These are phyloP conservation scores for Trematocara variabile DNA, from an alignment of 2,113 vertebrate species.

Conservation along the genomic window DNA sequence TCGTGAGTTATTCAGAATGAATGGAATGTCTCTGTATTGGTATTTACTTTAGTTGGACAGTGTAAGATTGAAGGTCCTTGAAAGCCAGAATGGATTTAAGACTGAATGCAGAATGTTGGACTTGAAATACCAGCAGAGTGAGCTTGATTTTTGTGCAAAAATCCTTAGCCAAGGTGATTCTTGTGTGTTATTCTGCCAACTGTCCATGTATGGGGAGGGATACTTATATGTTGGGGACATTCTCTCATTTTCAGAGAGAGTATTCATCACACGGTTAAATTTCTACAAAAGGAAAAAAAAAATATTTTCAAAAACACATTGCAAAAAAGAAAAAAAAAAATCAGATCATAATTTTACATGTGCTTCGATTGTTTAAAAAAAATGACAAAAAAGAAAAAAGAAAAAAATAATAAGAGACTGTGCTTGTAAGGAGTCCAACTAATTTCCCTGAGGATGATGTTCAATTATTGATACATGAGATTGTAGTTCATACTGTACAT, in stretches of 20 bases:
- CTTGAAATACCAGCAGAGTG: conserved; percentile 64
- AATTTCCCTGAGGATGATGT: conserved; percentile 67
- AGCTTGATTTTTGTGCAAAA: conserved; percentile 60
- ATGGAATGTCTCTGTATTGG: conserved; percentile 43
- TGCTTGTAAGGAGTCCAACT: conserved; percentile 68
- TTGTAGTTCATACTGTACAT: conserved; percentile 81
- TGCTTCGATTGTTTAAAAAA: conserved; percentile 70
- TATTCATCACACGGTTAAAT: conserved; percentile 64
- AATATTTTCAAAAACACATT: conserved; percentile 71
- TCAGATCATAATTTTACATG: conserved; percentile 73
- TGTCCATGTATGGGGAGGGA: conserved; percentile 59
- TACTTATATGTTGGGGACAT: conserved; percentile 49
- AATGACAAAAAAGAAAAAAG: conserved; percentile 55
- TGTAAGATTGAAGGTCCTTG: not conserved
- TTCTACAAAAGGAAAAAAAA: conserved; percentile 66
- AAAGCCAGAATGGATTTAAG: conserved; percentile 41
- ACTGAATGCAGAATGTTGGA: conserved; percentile 50
- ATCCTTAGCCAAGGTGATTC: conserved; percentile 59
- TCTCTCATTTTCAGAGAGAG: conserved; percentile 69
- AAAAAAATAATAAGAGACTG: conserved; percentile 53
- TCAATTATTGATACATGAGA: conserved; percentile 77
- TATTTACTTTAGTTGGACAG: conserved; percentile 33
- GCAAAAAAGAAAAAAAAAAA: conserved; percentile 47
- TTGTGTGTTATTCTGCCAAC: conserved; percentile 66
- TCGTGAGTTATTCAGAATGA: conserved; percentile 35